phyloP scores from a whole-genome alignment of 2,888 invertebrate species.

The Heliconius ethilla region DNA sequence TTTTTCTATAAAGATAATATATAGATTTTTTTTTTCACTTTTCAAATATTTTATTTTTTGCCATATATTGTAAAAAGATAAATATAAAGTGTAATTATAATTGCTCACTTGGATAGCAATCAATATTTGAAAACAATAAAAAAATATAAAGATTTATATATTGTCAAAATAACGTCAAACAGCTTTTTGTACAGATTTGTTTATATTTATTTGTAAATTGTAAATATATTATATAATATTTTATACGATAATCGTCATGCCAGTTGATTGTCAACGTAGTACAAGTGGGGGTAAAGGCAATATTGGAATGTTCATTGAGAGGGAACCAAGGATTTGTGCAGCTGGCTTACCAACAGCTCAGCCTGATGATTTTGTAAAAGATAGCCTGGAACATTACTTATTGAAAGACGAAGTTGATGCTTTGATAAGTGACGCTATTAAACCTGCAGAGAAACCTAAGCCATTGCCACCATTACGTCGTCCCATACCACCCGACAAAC shows the following conservation, averaged over 20 bases:
- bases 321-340: slow-evolving; percentile 66
- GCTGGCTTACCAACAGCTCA: slow-evolving; percentile 69
- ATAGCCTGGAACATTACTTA: slow-evolving; percentile 63
- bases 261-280: slow-evolving; percentile 60
- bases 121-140: background rate
- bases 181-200: background rate
- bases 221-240: slow-evolving; percentile 10
- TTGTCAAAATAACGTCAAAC: slow-evolving; percentile 31
- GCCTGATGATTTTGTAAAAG: slow-evolving; percentile 55
- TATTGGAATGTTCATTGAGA: slow-evolving; percentile 65
- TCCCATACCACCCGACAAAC: slow-evolving; percentile 59
- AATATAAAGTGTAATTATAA: too few species aligned
- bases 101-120: background rate
- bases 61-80: too few species aligned
- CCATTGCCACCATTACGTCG: slow-evolving; percentile 61
- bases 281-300: slow-evolving; percentile 73
- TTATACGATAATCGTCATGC: slow-evolving; percentile 46
- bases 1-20: too few species aligned
- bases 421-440: slow-evolving; percentile 64
- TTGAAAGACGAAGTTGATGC: slow-evolving; percentile 70
- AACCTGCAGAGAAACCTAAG: slow-evolving; percentile 58
- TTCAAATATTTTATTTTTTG: too few species aligned
- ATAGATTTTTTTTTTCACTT: too few species aligned
- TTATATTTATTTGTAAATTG: background rate
- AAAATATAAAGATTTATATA: background rate